Evolutionary conservation across 2,888 invertebrate species (phyloP), one percentile per base, ranked within the genome.

Genomic region (Philaethria dido): DNA sequence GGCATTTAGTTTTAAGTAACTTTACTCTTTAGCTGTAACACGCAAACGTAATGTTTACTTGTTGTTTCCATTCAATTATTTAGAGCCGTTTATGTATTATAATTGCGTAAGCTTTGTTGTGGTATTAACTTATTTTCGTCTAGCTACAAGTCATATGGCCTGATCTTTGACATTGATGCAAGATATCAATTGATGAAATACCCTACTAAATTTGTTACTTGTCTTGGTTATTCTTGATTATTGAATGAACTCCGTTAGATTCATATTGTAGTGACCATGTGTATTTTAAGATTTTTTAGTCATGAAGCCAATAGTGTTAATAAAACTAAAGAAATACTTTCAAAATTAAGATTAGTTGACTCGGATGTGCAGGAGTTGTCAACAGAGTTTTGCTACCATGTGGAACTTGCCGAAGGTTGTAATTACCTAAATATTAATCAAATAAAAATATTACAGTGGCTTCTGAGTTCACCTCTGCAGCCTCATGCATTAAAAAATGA

Each of bases 361-460:
- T 59, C 77, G 20, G 84, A 91, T 69, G 86, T 96, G n/a, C 81
- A 75, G 47, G 80, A 87, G 42, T 74, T 96, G 18, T 93, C 95
- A 66, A 95, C 95, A 6, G 98, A 98, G 88, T 90, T 95, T 72
- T 98, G 98, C 88, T 98, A 95, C 86, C 96, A 98, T 84, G 93
- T 98, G 68, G 96, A 96, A 83, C 85, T 94, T 25, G 82, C 78
- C 20, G 89, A 92, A 68, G 87, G 87, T 44, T 86, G 88, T 74
- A 85, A 92, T 68, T 83, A 85, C 72, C 86, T 97, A 47, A 93
- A 90, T 47, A 84, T 92, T 33, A 92, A 94, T 67, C 95, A 97
- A 75, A 91, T 94, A 42, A 88, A 94, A 69, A 93, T 95, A 67
- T 80, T 98, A 62, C 93, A 94, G 79, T 98, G 98, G 98, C 93